Conservation (phyloP, 2,888 invertebrate species). For the Galerucella calmariensis region DNA sequence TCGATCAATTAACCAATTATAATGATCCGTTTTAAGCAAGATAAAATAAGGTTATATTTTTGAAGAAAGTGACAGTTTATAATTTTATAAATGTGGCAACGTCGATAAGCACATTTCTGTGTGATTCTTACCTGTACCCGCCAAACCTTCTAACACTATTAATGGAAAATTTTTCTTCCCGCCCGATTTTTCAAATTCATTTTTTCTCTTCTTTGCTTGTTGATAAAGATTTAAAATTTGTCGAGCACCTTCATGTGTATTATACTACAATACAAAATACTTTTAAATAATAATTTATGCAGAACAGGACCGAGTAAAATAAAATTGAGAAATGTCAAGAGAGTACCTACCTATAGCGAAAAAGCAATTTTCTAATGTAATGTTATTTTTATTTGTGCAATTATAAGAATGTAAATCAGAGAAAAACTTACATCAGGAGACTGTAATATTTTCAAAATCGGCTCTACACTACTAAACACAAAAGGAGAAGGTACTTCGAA, state of each 20-base stretch:
- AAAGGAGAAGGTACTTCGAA: slow-evolving; percentile 3
- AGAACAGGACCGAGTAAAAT: no score
- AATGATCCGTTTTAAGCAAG: no score
- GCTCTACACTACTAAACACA: background rate
- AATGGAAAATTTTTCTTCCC: slow-evolving; percentile 58
- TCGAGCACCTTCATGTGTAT: background rate
- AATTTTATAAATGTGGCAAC: no score
- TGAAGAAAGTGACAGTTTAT: no score
- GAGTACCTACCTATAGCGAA: no score
- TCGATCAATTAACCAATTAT: no score
- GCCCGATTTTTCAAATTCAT: slow-evolving; percentile 29
- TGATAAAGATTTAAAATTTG: slow-evolving; percentile 52
- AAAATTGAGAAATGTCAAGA: no score
- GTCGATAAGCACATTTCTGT: no score
- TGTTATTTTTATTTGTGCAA: no score
- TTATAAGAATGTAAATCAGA: background rate
- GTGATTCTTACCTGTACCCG: slow-evolving; percentile 62
- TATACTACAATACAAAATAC: background rate
- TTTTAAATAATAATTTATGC: background rate
- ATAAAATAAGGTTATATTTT: no score
- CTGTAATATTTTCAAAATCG: slow-evolving; percentile 1
- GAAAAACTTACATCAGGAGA: background rate
- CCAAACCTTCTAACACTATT: slow-evolving; percentile 66
- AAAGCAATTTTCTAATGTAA: no score
- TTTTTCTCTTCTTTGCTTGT: slow-evolving; percentile 41